Percentiles rank a stretch among this genome's conserved stretches.
phyloP scores from a whole-genome alignment of 2,888 invertebrate genomes.

The Archips xylosteana region DNA sequence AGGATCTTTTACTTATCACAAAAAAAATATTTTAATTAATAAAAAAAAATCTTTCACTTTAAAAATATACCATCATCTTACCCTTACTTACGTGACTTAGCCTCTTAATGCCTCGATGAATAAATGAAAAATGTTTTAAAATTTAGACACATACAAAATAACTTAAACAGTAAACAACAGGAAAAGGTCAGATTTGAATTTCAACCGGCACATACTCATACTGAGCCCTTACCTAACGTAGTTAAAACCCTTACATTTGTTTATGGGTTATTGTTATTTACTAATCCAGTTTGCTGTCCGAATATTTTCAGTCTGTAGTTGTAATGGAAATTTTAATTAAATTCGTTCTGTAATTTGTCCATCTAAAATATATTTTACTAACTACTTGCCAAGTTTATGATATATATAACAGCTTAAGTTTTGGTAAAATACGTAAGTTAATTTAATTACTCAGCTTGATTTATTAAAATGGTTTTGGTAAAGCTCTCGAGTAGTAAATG shows the following conservation, averaged over 20 bases:
- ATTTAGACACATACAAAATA: neutral
- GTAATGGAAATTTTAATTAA: constrained; percentile 52
- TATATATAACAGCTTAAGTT: neutral
- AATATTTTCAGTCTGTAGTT: constrained; percentile 48
- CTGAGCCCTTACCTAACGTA: constrained; percentile 49
- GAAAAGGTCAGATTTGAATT: constrained; percentile 51
- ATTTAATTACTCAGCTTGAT: neutral
- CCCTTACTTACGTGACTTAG: too few relatives aligned
- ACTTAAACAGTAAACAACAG: constrained; percentile 46
- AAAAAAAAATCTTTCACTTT: too few relatives aligned
- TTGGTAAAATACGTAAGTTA: neutral
- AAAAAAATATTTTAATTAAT: too few relatives aligned
- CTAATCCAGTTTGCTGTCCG: constrained; percentile 51
- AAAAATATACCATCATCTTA: too few relatives aligned
- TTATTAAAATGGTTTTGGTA: too few relatives aligned
- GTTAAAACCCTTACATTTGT: constrained; percentile 54
- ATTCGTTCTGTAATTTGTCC: constrained; percentile 43
- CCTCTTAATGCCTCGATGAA: neutral
- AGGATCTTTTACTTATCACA: too few relatives aligned
- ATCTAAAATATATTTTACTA: constrained; percentile 14
- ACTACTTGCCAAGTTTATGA: constrained; percentile 2
- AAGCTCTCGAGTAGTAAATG: too few relatives aligned
- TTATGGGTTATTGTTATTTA: constrained; percentile 54
- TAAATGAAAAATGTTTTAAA: constrained; percentile 2
- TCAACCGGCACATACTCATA: constrained; percentile 51